These are phyloP conservation scores for Lasioglossum figueresi DNA, from an alignment of 2,888 invertebrate species.

Conservation along the genomic window DNA sequence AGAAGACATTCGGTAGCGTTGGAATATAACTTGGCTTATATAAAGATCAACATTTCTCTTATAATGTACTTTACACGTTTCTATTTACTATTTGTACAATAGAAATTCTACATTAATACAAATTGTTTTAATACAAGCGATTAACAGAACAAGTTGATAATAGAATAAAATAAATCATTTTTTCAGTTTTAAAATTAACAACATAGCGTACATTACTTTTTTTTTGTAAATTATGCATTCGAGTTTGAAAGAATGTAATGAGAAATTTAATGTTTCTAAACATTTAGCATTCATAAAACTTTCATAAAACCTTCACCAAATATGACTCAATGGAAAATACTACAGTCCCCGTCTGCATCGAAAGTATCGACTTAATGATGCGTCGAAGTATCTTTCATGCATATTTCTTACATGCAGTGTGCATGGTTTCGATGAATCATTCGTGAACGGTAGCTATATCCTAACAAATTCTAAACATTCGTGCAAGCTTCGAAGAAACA, in stretches of 20 bases:
- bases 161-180: too few relatives aligned
- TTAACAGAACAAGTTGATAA: too few relatives aligned
- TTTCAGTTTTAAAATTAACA: too few relatives aligned
- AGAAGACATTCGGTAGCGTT: not conserved
- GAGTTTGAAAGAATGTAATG: not conserved
- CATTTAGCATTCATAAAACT: slow-evolving; percentile 30
- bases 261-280: not conserved
- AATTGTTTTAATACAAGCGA: too few relatives aligned
- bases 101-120: too few relatives aligned
- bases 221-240: too few relatives aligned
- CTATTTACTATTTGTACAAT: too few relatives aligned
- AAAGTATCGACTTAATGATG: slow-evolving; percentile 31
- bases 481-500: not conserved
- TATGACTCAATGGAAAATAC: slow-evolving; percentile 18
- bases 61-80: not conserved
- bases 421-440: slow-evolving; percentile 51
- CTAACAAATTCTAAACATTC: slow-evolving; percentile 16
- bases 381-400: slow-evolving; percentile 27
- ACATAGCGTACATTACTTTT: too few relatives aligned
- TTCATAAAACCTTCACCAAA: slow-evolving; percentile 22
- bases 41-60: not conserved
- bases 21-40: not conserved
- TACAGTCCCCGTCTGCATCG: slow-evolving; percentile 30
- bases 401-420: slow-evolving; percentile 30
- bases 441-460: slow-evolving; percentile 9